phyloP scores from a whole-genome alignment of 2,113 vertebrate species.

The Gallinago jamesoni region DNA sequence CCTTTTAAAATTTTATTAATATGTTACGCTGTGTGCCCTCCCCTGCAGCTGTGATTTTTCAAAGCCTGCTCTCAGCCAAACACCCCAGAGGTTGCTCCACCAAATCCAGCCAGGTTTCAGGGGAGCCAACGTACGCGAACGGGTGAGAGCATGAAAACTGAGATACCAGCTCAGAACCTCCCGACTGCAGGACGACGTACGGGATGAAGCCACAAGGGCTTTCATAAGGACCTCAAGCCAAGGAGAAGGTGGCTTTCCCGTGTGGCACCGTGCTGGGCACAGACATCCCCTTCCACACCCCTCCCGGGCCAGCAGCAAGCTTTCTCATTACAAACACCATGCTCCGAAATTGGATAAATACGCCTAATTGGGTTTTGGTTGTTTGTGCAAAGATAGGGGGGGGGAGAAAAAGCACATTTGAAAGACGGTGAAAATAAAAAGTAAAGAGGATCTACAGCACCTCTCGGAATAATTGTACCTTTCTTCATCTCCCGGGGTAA shows the following conservation, averaged over 20 bases:
- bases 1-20: accelerated
- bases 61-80: background rate
- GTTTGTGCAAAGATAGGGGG: background rate
- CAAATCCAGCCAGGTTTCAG: accelerated
- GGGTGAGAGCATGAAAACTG: accelerated
- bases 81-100: background rate
- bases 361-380: background rate
- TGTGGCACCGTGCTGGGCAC: accelerated
- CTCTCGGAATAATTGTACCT: conserved; percentile 14
- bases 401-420: background rate
- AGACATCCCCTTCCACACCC: background rate
- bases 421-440: background rate
- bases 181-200: accelerated
- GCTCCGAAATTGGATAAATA: background rate
- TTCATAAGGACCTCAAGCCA: accelerated
- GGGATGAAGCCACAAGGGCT: background rate
- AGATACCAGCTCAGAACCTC: background rate
- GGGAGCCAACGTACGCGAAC: accelerated
- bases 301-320: background rate
- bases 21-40: too few relatives aligned
- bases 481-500: conserved; percentile 17
- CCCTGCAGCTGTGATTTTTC: accelerated
- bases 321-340: background rate
- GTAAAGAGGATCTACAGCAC: background rate
- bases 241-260: background rate